Conservation (phyloP, 2,888 invertebrate species). For the Cosmia pyralina region DNA sequence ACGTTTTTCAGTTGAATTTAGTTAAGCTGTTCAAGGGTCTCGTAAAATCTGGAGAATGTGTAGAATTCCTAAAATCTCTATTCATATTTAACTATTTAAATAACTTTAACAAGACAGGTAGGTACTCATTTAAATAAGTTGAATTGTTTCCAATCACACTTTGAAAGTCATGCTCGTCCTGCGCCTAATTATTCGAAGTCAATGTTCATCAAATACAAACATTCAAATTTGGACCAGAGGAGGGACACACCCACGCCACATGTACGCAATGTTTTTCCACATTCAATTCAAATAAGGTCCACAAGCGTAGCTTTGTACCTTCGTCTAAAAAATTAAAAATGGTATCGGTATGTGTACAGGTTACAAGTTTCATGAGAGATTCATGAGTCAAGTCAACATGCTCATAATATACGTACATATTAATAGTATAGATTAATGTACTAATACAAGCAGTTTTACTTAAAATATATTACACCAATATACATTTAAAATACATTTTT, state of each 20-base stretch:
- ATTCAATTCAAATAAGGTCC: conserved; percentile 81
- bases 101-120: conserved; percentile 35
- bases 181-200: conserved; percentile 70
- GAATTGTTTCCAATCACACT: conserved; percentile 61
- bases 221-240: conserved; percentile 73
- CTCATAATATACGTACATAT: conserved; percentile 43
- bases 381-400: conserved; percentile 48
- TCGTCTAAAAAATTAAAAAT: conserved; percentile 53
- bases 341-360: conserved; percentile 47
- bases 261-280: conserved; percentile 71
- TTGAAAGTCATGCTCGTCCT: conserved; percentile 63
- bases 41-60: neutral
- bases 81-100: neutral
- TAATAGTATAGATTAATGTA: conserved; percentile 44
- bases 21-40: conserved; percentile 4
- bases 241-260: conserved; percentile 72
- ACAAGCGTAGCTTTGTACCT: conserved; percentile 53
- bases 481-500: conserved; percentile 21
- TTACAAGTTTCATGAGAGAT: conserved; percentile 43
- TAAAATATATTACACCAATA: conserved; percentile 26
- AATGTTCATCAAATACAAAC: conserved; percentile 73
- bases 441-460: conserved; percentile 22
- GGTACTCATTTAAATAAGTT: conserved; percentile 65
- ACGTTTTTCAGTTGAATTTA: conserved; percentile 17
- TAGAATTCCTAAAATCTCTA: neutral